Conservation (phyloP, 1,140 invertebrate species). For the Cotesia vestalis region DNA sequence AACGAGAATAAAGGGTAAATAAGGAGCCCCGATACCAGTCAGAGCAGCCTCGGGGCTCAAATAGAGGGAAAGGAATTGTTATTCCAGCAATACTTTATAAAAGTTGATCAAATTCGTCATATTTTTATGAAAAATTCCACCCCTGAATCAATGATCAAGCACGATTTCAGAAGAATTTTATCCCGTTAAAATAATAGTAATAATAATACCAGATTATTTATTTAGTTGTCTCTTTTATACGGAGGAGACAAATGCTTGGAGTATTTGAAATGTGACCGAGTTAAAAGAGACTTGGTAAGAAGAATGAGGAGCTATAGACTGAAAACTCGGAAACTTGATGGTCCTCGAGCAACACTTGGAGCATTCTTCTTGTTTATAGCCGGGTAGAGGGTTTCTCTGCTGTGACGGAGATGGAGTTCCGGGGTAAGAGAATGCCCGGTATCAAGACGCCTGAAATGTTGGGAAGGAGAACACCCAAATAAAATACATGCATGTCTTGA, state of each 20-base stretch:
- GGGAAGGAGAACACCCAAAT: too few relatives aligned
- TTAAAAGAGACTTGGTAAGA: conserved; percentile 11
- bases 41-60: conserved; percentile 3
- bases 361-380: conserved; percentile 13
- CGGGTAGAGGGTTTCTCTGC: neutral
- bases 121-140: too few relatives aligned
- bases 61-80: neutral
- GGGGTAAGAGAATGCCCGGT: neutral
- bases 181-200: too few relatives aligned
- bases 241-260: neutral
- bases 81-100: too few relatives aligned
- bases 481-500: too few relatives aligned
- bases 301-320: conserved; percentile 8
- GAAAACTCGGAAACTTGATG: conserved; percentile 10
- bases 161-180: too few relatives aligned
- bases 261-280: conserved; percentile 14
- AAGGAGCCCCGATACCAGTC: neutral
- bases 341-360: conserved; percentile 10
- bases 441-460: neutral
- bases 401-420: neutral
- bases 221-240: neutral
- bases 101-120: too few relatives aligned
- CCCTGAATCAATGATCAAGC: neutral
- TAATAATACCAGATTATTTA: neutral
- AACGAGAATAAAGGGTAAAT: conserved; percentile 21